Percentiles rank a stretch among this genome's conserved stretches.
phyloP scores from a whole-genome alignment of 64 coral and sea anemone species.

The Actinia tenebrosa region DNA sequence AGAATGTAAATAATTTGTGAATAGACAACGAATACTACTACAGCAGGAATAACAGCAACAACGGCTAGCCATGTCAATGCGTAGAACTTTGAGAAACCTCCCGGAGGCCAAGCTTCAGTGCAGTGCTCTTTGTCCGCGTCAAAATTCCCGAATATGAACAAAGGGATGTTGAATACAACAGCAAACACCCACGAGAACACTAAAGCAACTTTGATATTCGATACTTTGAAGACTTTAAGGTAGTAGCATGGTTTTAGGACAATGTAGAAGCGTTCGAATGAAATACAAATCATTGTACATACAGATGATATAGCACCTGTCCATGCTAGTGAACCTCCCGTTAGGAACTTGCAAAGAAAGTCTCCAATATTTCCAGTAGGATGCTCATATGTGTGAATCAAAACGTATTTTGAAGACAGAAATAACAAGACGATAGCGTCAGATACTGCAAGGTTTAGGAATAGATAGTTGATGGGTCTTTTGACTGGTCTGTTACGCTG shows the following conservation, averaged over 20 bases:
- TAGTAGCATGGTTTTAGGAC: conserved; percentile 18
- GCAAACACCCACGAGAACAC: conserved; percentile 17
- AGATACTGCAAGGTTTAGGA: conserved; percentile 28
- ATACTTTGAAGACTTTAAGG: conserved; percentile 14
- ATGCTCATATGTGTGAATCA: not conserved
- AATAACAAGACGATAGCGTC: conserved; percentile 17
- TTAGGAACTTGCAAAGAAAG: conserved; percentile 26
- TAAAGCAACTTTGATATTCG: conserved; percentile 6
- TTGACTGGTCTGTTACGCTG: conserved; percentile 18
- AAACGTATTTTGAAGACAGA: not conserved
- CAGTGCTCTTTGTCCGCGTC: not conserved
- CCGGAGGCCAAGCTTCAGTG: not conserved
- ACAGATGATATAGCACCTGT: conserved; percentile 29
- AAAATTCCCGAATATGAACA: conserved; percentile 2
- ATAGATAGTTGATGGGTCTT: conserved; percentile 33
- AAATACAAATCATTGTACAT: conserved; percentile 30
- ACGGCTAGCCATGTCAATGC: not conserved
- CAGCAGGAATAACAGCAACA: not conserved
- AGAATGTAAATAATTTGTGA: conserved; percentile 26
- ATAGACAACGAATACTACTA: conserved; percentile 4
- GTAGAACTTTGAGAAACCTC: not conserved
- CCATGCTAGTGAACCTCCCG: conserved; percentile 25
- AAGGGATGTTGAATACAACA: conserved; percentile 6
- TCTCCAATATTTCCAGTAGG: conserved; percentile 11
- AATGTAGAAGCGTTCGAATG: conserved; percentile 33